Evolutionary conservation across 2,797 vertebrate genomes (phyloP).

Genomic region (Spondyliosoma cantharus): DNA sequence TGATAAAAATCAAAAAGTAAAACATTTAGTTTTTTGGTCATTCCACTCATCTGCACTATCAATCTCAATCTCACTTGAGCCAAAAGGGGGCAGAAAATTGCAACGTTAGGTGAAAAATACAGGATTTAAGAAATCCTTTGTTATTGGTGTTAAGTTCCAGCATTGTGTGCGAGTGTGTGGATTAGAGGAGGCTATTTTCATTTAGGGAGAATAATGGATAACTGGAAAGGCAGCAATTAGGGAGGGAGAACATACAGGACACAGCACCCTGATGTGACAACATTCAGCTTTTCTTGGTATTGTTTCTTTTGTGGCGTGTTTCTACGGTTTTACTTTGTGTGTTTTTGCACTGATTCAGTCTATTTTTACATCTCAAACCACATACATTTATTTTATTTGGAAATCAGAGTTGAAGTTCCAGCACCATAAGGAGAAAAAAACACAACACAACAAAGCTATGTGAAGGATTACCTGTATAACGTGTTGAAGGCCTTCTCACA

Average conservation of each 20-base stretch:
- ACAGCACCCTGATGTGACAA: neutral
- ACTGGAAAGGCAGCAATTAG: neutral
- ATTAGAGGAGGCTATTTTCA: neutral
- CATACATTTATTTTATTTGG: too few relatives aligned
- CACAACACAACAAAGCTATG: neutral
- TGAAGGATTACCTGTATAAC: slow-evolving; percentile 88
- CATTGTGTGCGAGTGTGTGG: neutral
- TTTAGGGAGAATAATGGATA: neutral
- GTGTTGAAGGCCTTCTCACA: slow-evolving; percentile 99
- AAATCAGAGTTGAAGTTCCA: neutral
- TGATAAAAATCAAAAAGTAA: neutral
- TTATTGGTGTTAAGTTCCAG: neutral
- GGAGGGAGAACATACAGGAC: neutral
- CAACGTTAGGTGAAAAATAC: neutral
- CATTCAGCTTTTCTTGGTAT: neutral
- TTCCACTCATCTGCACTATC: too few relatives aligned
- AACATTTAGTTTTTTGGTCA: too few relatives aligned
- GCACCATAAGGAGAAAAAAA: neutral
- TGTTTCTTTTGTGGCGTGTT: neutral
- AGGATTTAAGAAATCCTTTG: neutral
- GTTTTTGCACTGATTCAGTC: neutral
- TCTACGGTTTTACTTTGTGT: neutral
- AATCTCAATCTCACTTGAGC: neutral
- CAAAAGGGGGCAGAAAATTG: neutral
- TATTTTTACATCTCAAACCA: neutral